Base-by-base conservation (phyloP, 2,797 vertebrate species). In the Gobio occitaniae region DNA sequence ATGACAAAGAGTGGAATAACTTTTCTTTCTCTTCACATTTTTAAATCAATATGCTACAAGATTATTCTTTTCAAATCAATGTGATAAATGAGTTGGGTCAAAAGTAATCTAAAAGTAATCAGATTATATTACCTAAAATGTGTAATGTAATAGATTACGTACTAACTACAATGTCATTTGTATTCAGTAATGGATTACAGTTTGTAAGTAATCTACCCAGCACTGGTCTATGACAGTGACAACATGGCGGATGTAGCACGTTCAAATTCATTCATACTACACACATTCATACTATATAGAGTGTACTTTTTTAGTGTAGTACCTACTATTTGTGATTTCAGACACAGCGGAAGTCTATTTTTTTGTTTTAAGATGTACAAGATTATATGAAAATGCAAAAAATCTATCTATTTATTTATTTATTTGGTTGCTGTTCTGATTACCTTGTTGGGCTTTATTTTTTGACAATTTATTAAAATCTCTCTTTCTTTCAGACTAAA, bases 401-500 rank as follows among this genome's bases (percentile, higher is more conserved):
- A 19, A 25, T 25, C 25, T 25, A 25, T 75, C 29, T 4, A 6
- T 65, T 12, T 54, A 21, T 54, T 10, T 54, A 75, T 54, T 74
- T 3, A 21, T 80, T 38, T 65, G n/a, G 47, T 16, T 52, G 16
- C 38, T 29, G 32, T 61, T 61, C 41, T 75, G 48, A 21, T 21
- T 11, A 75, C 12, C 19, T 8, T 41, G 12, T 41, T 54, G 13
- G 12, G 32, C 12, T 50, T 54, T 44, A 17, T 11, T 32, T 29
- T 79, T 65, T 44, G 17, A 36, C 8, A 69, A 54, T 16, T 52
- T 0, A 38, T 41, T 48, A 3, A 71, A 41, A 81, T 86, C 17
- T 54, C 29, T 75, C 3, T 65, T 6, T 65, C 61, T 72, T 19
- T 78, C 59, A 96, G 94, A 0, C 1, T 9, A 68, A 0, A 0